Percentiles rank a stretch among this genome's conserved stretches.
Evolutionary conservation across 2,888 invertebrate species (phyloP).

Genomic region (Ceraclea dissimilis): DNA sequence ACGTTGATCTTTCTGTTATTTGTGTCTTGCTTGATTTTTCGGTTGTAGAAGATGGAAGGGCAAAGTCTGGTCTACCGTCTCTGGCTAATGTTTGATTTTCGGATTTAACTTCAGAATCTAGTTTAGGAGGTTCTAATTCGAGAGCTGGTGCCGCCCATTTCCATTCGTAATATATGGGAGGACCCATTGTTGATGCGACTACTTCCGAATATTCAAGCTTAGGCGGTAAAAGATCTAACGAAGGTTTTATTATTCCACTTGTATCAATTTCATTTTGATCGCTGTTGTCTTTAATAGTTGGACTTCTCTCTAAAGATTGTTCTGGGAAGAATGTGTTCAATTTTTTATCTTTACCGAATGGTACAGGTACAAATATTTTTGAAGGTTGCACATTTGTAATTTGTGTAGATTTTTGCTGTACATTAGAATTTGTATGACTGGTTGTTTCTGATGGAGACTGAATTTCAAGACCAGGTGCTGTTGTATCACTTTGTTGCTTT

Average conservation of each 20-base stretch:
- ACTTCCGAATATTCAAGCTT: conserved; percentile 39
- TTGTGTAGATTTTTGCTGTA: conserved; percentile 11
- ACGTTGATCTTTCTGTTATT: conserved; percentile 34
- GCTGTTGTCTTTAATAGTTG: background rate
- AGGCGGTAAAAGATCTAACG: conserved; percentile 46
- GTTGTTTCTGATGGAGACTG: conserved; percentile 24
- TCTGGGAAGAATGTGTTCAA: conserved; percentile 2
- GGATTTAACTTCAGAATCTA: conserved; percentile 33
- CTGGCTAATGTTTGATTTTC: conserved; percentile 35
- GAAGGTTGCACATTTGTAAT: background rate
- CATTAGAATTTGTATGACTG: conserved; percentile 11
- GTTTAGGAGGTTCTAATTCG: conserved; percentile 43
- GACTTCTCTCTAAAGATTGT: conserved; percentile 5
- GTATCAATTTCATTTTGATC: conserved; percentile 1
- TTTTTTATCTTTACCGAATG: background rate
- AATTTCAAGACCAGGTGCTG: conserved; percentile 16
- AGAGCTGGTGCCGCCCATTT: conserved; percentile 58
- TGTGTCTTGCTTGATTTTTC: conserved; percentile 28
- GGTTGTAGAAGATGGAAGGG: conserved; percentile 28
- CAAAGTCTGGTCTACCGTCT: conserved; percentile 26
- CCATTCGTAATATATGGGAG: conserved; percentile 58
- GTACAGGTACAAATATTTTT: conserved; percentile 2
- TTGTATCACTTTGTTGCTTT: background rate
- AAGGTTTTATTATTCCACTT: conserved; percentile 28
- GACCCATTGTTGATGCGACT: conserved; percentile 50